Conservation (phyloP, 2,797 vertebrate genomes). For the Smutsia gigantea region DNA sequence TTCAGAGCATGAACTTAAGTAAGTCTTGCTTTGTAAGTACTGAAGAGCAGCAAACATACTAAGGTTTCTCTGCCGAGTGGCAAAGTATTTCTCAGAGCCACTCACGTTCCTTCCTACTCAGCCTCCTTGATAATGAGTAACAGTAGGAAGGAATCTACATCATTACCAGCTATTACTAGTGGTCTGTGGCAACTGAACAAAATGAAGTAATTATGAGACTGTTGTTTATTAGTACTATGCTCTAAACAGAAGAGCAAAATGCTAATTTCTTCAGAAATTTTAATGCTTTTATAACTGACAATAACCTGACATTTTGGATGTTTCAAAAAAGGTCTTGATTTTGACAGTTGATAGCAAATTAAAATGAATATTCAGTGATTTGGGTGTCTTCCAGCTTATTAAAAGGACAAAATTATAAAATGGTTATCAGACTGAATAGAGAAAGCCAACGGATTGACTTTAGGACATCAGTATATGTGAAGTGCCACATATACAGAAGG, state of each 20-base stretch:
- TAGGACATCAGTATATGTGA: background rate
- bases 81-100: background rate
- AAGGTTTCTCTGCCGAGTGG: background rate
- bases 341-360: background rate
- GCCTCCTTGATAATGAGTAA: background rate
- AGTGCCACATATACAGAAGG: background rate
- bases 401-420: slow-evolving; percentile 8
- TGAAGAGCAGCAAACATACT: background rate
- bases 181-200: background rate
- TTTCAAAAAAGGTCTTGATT: background rate
- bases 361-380: background rate
- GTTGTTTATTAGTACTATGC: background rate
- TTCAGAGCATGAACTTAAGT: background rate
- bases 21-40: background rate
- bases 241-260: background rate
- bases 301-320: background rate
- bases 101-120: background rate
- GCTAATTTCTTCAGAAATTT: background rate
- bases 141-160: background rate
- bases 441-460: background rate
- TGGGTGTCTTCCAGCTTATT: background rate
- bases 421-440: background rate
- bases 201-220: background rate
- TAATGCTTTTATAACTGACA: background rate
- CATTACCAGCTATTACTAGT: background rate